Conservation (phyloP, 2,113 vertebrate genomes). For the Fregetta grallaria region DNA sequence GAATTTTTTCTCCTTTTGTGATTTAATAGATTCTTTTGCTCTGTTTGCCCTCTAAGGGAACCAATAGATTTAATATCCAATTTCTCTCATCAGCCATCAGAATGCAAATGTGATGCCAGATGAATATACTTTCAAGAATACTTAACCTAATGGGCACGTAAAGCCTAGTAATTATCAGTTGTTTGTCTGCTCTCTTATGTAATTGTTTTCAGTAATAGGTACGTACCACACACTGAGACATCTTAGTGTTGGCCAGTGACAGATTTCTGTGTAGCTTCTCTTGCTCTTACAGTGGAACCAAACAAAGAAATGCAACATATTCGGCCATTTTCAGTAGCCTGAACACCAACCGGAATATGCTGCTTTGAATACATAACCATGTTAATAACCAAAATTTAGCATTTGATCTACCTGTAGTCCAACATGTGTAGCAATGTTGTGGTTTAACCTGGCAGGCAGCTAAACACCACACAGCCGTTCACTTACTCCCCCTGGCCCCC, state of each 20-base stretch:
- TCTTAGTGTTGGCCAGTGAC: not conserved
- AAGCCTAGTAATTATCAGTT: conserved; percentile 32
- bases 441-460: too few relatives aligned
- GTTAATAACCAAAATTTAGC: not conserved
- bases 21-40: not conserved
- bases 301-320: not conserved
- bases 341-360: fast-evolving
- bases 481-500: too few relatives aligned
- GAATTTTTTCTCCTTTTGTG: not conserved
- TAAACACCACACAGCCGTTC: too few relatives aligned
- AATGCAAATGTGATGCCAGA: not conserved
- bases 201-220: not conserved
- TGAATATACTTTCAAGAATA: conserved; percentile 36
- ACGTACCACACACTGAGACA: not conserved
- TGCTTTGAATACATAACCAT: not conserved
- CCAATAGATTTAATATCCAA: not conserved
- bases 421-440: too few relatives aligned
- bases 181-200: not conserved
- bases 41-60: not conserved
- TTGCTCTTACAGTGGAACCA: not conserved
- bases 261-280: not conserved
- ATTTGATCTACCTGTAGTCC: not conserved
- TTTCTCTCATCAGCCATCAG: conserved; percentile 13
- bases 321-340: not conserved
- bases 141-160: conserved; percentile 53